Base-by-base conservation (phyloP, 2,888 invertebrate genomes). In the Hybos culiciformis region DNA sequence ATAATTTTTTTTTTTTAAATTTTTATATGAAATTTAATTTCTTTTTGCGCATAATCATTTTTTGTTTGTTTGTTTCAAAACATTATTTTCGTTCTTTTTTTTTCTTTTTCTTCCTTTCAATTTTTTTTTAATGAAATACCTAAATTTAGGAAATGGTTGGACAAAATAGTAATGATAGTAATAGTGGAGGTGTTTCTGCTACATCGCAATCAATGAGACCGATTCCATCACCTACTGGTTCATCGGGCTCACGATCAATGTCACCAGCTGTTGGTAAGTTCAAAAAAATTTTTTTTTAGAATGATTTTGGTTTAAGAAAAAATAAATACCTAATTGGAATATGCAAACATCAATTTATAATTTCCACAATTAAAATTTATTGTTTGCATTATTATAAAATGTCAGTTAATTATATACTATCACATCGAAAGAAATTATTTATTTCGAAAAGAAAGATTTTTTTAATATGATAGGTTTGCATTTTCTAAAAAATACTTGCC, bases 181-280 rank as follows among this genome's bases (percentile, higher is more conserved):
- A 80, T 62, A 85, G 84, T 66, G 74, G 75, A 43, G 74, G 74
- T 42, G 72, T 70, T 65, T 80, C 80, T 58, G 77, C 78, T 55
- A 74, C 76, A 59, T 80, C 80, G 48, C 78, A 78, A 70, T 78
- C 77, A 66, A 78, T 88, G 83, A 82, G 88, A 70, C 90, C 90
- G 55, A 88, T 87, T 63, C 90, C 90, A 57, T 90, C 88, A 62
- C 90, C 90, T 59, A 90, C 90, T 62, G 88, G 90, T 68, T 88
- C 87, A 59, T 85, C 85, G 61, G 87, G 88, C 67, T 92, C 93
- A 59, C 81, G 93, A 72, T 93, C 93, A 70, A 92, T 93, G 86
- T 93, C 94, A 70, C 93, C 94, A 62, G 92, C 92, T 73, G 88
- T 91, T 70, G 90, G 90, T 90, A 65, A 75, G 86, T 77, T 51